phyloP scores from a whole-genome alignment of 2,888 invertebrate genomes.

The Lasius fuliginosus region DNA sequence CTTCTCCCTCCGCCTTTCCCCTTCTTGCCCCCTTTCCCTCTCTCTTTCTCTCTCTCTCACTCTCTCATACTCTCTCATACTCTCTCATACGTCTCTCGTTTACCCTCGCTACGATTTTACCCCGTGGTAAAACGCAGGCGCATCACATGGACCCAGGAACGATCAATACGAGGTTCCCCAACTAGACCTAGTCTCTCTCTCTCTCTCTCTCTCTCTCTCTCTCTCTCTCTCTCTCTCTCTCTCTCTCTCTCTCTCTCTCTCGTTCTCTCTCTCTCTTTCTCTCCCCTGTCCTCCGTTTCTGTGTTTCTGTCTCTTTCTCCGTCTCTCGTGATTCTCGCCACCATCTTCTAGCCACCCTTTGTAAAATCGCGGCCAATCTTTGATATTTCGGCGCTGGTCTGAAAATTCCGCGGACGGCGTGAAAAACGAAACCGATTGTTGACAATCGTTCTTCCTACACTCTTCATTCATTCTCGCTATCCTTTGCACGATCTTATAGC shows the following conservation, averaged over 20 bases:
- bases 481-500: background rate
- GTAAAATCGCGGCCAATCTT: slow-evolving; percentile 59
- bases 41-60: slow-evolving; percentile 64
- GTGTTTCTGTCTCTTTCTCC: slow-evolving; percentile 41
- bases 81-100: slow-evolving; percentile 54
- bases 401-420: background rate
- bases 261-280: slow-evolving; percentile 15
- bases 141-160: slow-evolving; percentile 85
- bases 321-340: slow-evolving; percentile 55
- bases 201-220: slow-evolving; percentile 25
- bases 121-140: slow-evolving; percentile 81
- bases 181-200: slow-evolving; percentile 67
- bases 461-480: background rate
- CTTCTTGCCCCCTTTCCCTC: slow-evolving; percentile 57
- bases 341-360: slow-evolving; percentile 45
- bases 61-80: slow-evolving; percentile 53
- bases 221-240: slow-evolving; percentile 33
- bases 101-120: slow-evolving; percentile 76
- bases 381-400: slow-evolving; percentile 55
- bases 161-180: slow-evolving; percentile 84
- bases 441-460: background rate
- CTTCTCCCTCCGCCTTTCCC: slow-evolving; percentile 66
- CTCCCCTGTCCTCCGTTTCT: slow-evolving; percentile 23
- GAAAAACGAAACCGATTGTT: background rate
- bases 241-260: slow-evolving; percentile 58